Conservation (phyloP, 1,140 invertebrate species). For the Conopomorpha cramerella region DNA sequence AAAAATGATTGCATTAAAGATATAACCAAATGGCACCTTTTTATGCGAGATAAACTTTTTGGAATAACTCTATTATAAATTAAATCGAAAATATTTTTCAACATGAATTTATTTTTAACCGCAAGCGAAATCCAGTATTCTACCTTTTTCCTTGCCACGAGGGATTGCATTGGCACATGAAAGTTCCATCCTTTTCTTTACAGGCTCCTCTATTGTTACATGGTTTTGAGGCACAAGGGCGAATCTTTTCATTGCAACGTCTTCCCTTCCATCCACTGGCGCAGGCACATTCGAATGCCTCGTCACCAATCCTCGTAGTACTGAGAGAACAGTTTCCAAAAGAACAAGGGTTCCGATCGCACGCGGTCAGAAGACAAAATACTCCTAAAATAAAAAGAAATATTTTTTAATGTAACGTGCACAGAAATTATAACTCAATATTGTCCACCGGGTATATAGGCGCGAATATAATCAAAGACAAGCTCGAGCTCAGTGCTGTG, state of each 20-base stretch:
- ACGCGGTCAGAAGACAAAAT: constrained; percentile 72
- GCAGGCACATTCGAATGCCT: constrained; percentile 60
- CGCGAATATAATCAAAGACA: no score
- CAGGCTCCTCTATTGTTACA: constrained; percentile 74
- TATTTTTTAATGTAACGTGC: not conserved
- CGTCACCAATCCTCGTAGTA: constrained; percentile 21
- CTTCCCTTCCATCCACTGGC: constrained; percentile 66
- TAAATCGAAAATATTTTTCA: no score
- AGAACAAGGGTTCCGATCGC: constrained; percentile 72
- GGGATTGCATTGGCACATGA: constrained; percentile 72
- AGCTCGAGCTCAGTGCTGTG: no score
- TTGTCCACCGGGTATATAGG: no score
- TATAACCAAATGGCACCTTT: no score
- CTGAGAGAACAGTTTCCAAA: constrained; percentile 71
- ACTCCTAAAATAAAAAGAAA: constrained; percentile 53
- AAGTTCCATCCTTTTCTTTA: constrained; percentile 64
- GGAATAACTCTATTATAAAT: no score
- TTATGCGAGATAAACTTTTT: no score
- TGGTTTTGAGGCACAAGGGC: constrained; percentile 70
- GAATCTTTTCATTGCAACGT: constrained; percentile 68
- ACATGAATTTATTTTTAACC: not conserved
- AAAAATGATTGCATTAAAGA: no score
- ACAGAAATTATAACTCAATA: not conserved
- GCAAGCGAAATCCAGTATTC: no score
- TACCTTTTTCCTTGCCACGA: constrained; percentile 70